Conservation (phyloP, 1,140 invertebrate genomes). For the Tetramorium alpestre region DNA sequence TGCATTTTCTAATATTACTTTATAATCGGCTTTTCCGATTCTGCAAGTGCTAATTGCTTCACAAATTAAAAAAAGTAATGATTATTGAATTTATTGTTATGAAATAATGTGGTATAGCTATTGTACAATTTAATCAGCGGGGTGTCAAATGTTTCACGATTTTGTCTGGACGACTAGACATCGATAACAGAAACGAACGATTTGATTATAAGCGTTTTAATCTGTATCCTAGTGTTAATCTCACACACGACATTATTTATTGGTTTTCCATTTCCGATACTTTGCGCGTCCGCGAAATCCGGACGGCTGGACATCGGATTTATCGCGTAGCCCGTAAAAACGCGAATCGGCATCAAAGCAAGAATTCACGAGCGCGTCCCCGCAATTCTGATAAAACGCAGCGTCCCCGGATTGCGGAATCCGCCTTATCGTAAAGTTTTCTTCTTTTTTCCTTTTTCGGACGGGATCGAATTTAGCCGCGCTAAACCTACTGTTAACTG, state of each 20-base stretch:
- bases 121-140: neutral
- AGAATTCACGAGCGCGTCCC: conserved; percentile 44
- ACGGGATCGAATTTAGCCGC: neutral
- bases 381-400: conserved; percentile 46
- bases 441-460: neutral
- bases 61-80: neutral
- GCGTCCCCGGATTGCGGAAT: conserved; percentile 21
- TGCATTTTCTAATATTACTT: neutral
- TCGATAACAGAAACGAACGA: conserved; percentile 15
- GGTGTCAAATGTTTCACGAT: neutral
- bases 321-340: conserved; percentile 46
- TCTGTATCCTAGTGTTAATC: conserved; percentile 32
- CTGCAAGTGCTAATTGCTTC: neutral
- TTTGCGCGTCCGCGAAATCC: conserved; percentile 28
- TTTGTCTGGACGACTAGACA: neutral
- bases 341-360: conserved; percentile 50
- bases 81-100: conserved; percentile 17
- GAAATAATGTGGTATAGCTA: neutral
- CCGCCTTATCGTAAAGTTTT: conserved; percentile 46
- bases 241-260: conserved; percentile 44
- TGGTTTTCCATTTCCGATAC: conserved; percentile 47
- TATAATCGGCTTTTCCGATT: neutral
- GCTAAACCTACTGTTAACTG: conserved; percentile 21
- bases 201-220: conserved; percentile 44
- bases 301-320: conserved; percentile 35